Conservation (phyloP, 2,888 invertebrate genomes). For the Saturnia japonica region DNA sequence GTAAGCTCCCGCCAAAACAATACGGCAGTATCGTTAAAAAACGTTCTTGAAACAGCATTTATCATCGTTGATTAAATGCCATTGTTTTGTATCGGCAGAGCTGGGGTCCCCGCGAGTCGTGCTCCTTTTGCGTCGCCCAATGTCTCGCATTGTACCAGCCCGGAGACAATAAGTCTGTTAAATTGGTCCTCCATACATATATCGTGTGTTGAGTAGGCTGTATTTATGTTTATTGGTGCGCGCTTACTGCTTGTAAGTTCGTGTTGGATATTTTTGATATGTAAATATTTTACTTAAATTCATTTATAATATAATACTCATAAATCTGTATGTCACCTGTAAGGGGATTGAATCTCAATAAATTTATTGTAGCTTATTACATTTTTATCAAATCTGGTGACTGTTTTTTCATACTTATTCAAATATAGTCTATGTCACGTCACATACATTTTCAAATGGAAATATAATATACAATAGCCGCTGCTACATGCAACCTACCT, state of each 20-base stretch:
- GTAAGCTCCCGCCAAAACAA: constrained; percentile 81
- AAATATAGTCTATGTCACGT: no score
- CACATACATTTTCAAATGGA: no score
- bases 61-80: constrained; percentile 83
- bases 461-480: no score
- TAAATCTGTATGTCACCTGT: neutral
- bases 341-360: no score
- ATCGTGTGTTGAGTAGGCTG: constrained; percentile 61
- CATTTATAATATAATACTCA: neutral
- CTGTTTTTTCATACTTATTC: no score
- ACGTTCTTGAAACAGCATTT: constrained; percentile 81
- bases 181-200: constrained; percentile 76
- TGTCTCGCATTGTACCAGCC: constrained; percentile 74
- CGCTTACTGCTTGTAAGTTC: constrained; percentile 49
- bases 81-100: constrained; percentile 80
- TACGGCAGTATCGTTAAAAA: constrained; percentile 80
- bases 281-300: neutral
- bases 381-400: no score
- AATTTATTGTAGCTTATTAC: no score
- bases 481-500: no score
- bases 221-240: constrained; percentile 63
- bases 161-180: constrained; percentile 82
- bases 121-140: constrained; percentile 71
- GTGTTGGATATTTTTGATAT: constrained; percentile 15
- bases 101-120: constrained; percentile 66